Base-by-base conservation (phyloP, 53 echinoderm and acorn worm genomes). In the Astropecten irregularis region DNA sequence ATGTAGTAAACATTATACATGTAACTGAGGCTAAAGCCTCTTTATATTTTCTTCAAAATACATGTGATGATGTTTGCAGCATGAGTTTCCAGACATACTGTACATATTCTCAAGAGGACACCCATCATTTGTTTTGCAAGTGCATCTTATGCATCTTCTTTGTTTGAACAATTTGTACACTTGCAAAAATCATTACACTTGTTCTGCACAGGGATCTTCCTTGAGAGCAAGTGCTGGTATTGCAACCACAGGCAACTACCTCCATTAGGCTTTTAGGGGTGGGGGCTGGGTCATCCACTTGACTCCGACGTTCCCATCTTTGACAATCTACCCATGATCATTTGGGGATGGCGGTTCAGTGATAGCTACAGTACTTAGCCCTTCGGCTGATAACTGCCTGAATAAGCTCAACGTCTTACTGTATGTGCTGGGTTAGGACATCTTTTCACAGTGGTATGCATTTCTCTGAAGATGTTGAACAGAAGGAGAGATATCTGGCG, bases 381-480 rank as follows among this genome's bases (percentile, higher is more conserved):
- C 32, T 63, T 63, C 27, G 14, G 26, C 64, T 16, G 26, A 63
- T 63, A 33, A 16, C 64, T 33, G 64, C 11, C 37, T 63, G 64
- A n/a, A 28, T 63, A 63, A 63, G 32, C 37, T 16, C 64, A 63
- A 8, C 64, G 64, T 63, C 18, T 63, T n/a, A n/a, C n/a, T n/a
- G n/a, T 3, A 63, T 63, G 64, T 63, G 64, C 27, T 63, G 64
- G 11, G 16, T 63, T 21, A 31, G 68, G 2, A 38, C 37, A 68
- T 68, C 68, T 68, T 34, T 31, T 13, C 68, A 68, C 11, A 38
- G 68, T n/a, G n/a, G n/a, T n/a, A 39, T 34, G 68, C 31, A 68
- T 68, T 68, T 36, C 22, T n/a, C 33, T 3, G 42, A 22, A 36
- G 39, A 39, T 22, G n/a, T 35, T 68, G 3, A 8, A 68, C 68